phyloP scores from a whole-genome alignment of 2,113 vertebrate species.

The Poeciliopsis turrubarensis region DNA sequence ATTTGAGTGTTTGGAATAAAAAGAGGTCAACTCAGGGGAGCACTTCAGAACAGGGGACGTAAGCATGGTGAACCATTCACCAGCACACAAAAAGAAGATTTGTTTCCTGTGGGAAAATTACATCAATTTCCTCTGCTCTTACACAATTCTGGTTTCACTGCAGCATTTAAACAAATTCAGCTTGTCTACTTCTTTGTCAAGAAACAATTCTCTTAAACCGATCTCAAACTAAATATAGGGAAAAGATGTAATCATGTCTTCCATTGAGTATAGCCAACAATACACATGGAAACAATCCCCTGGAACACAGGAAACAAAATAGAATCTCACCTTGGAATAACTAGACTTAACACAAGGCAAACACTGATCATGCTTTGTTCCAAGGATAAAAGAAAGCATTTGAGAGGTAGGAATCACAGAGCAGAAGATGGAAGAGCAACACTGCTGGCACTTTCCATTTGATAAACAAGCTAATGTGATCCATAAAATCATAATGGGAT shows the following conservation, averaged over 20 bases:
- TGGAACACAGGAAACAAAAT: constrained; percentile 93
- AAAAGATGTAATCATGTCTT: constrained; percentile 28
- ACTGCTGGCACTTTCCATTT: constrained; percentile 87
- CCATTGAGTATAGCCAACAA: constrained; percentile 32
- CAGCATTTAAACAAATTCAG: constrained; percentile 34
- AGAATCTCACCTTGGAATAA: constrained; percentile 91
- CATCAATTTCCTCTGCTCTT: constrained; percentile 39
- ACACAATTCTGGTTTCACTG: constrained; percentile 16
- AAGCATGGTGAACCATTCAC: constrained; percentile 75
- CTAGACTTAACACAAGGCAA: constrained; percentile 87
- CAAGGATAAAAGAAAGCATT: constrained; percentile 82
- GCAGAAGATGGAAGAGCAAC: constrained; percentile 86
- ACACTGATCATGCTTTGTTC: constrained; percentile 94
- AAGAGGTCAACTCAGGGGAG: constrained; percentile 79
- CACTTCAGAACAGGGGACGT: constrained; percentile 75
- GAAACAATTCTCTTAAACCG: constrained; percentile 1
- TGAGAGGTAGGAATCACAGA: constrained; percentile 89
- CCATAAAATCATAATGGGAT: not conserved
- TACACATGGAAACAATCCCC: constrained; percentile 74
- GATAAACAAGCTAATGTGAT: constrained; percentile 16
- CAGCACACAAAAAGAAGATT: constrained; percentile 77
- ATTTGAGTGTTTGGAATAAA: constrained; percentile 6
- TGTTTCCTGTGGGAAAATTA: constrained; percentile 82
- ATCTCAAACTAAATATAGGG: constrained; percentile 25
- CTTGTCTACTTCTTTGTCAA: constrained; percentile 5